Evolutionary conservation across 2,888 invertebrate genomes (phyloP), one percentile per base, ranked within the genome.

Genomic region (Drosophila kuntzei): DNA sequence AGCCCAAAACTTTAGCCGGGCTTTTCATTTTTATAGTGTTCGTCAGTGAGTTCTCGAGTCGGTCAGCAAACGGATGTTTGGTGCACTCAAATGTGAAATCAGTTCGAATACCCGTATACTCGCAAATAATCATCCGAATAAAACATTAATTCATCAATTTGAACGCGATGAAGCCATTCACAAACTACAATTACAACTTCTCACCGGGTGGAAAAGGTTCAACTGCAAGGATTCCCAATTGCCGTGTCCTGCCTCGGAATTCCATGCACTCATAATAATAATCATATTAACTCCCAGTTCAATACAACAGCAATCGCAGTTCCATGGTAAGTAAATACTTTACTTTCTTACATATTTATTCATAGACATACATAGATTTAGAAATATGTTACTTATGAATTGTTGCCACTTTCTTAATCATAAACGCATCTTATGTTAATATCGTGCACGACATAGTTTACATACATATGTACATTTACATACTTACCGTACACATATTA

Each of bases 141-240:
- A 29, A 54, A 16, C 43, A 54, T 43, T 43, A 54, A 54, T 43
- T 32, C 29, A 34, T n/a, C 44, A 47, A 41, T 36, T 36, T 25
- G 39, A 54, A 34, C 84, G 84, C 85, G 76, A 91, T 91, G 90
- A 89, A 90, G 87, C 79, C 85, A 64, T 91, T 91, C 66, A 90
- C 87, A 76, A 90, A 89, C 79, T 91, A 89, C 72, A 84, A 89
- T 74, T 87, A 89, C 63, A 91, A 91, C 75, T 91, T 91, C 76
- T 91, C 91, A 50, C 91, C 91, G 64, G 91, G 91, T 62, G 58
- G 64, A 50, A 53, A 60, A 50, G 51, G 53, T 55, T 58, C 53
- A 68, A 67, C 53, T 71, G 66, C 53, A 29, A 59, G 49, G 25
- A 67, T 29, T 50, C 12, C 11, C 16, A 49, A 20, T 25, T 64